phyloP scores from a whole-genome alignment of 2,797 vertebrate genomes.

The Acanthurus tractus region DNA sequence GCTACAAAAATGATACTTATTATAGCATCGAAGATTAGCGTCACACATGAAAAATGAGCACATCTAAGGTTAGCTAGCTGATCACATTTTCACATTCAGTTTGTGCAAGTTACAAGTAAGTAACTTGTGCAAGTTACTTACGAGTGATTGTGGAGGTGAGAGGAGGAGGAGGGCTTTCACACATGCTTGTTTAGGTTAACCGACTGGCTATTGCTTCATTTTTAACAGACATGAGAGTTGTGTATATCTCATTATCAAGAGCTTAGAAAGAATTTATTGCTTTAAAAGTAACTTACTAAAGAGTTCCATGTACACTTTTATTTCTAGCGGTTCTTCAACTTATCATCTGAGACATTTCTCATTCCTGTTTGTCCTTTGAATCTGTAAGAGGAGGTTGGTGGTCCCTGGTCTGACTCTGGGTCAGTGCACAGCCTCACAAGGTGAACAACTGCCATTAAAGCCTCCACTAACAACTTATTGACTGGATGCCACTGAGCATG shows the following conservation, averaged over 20 bases:
- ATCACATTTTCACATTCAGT: no score
- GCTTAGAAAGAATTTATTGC: neutral
- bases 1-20: no score
- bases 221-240: neutral
- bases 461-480: constrained; percentile 80
- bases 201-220: neutral
- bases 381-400: constrained; percentile 38
- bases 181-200: neutral
- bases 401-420: constrained; percentile 54
- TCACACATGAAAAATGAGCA: no score
- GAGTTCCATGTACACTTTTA: no score
- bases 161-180: no score
- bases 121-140: no score
- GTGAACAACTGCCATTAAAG: constrained; percentile 66
- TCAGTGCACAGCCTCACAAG: constrained; percentile 75
- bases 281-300: neutral
- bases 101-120: no score
- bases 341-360: constrained; percentile 17
- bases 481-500: constrained; percentile 71
- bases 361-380: constrained; percentile 23
- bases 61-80: no score
- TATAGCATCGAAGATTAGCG: no score
- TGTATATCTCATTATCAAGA: neutral
- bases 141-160: no score
- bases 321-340: no score